phyloP scores from a whole-genome alignment of 2,888 invertebrate genomes.

The Cinara cedri region DNA sequence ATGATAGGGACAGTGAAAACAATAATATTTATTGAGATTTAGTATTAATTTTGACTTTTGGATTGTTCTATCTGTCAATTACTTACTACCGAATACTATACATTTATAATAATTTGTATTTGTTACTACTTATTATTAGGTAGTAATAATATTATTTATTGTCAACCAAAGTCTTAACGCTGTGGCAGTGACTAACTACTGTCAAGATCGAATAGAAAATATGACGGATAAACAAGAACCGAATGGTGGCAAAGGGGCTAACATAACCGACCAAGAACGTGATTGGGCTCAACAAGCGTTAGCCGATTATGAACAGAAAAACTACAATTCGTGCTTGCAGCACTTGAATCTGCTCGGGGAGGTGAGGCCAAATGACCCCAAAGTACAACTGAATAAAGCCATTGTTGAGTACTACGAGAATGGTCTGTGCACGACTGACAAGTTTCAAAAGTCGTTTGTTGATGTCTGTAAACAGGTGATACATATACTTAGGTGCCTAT shows the following conservation, averaged over 20 bases:
- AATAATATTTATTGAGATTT: no score
- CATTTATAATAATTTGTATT: no score
- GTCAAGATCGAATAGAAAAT: not conserved
- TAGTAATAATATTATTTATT: no score
- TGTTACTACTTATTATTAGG: no score
- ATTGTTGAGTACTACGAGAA: constrained; percentile 81
- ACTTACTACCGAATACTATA: no score
- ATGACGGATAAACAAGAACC: constrained; percentile 36
- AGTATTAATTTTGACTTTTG: no score
- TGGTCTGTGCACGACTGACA: constrained; percentile 75
- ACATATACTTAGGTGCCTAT: no score
- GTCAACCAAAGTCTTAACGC: no score
- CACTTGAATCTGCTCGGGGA: constrained; percentile 72
- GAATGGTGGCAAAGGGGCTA: constrained; percentile 1
- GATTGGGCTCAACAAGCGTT: constrained; percentile 70
- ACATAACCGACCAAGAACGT: constrained; percentile 65
- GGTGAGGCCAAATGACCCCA: constrained; percentile 71
- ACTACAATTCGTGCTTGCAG: constrained; percentile 66
- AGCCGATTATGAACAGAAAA: constrained; percentile 67
- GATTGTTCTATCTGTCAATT: no score
- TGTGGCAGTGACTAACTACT: no score
- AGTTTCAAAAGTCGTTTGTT: constrained; percentile 73
- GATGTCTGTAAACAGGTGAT: constrained; percentile 67
- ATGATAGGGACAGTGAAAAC: no score
- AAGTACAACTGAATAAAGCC: constrained; percentile 82